Percentiles rank a stretch among this genome's conserved stretches.
Evolutionary conservation across 2,113 vertebrate species (phyloP).

Genomic region (Cyrtonyx montezumae): DNA sequence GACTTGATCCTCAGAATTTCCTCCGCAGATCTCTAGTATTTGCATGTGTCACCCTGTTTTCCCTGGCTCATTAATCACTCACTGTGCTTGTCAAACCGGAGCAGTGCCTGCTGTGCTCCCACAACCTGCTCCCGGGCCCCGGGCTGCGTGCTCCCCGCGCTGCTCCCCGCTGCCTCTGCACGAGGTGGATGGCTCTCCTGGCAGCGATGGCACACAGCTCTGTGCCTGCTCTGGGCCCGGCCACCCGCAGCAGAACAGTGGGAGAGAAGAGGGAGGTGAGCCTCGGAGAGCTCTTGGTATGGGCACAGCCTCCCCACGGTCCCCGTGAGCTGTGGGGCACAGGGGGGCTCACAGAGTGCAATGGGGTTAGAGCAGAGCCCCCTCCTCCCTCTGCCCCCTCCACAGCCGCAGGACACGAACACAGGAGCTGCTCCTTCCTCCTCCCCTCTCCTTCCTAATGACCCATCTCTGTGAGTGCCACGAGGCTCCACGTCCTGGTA

Average conservation of each 20-base stretch:
- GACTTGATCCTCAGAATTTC: constrained; percentile 68
- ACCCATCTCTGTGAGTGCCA: constrained; percentile 39
- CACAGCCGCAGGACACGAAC: too few species aligned
- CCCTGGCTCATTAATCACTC: constrained; percentile 72
- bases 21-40: constrained; percentile 63
- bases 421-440: neutral
- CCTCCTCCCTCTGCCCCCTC: neutral
- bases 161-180: neutral
- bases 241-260: too few species aligned
- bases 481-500: constrained; percentile 11
- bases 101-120: constrained; percentile 48
- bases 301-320: neutral
- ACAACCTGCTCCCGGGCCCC: constrained; percentile 19
- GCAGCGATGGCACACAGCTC: neutral
- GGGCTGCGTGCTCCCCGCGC: neutral
- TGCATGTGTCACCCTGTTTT: constrained; percentile 70
- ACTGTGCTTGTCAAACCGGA: constrained; percentile 59
- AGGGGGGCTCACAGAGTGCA: neutral
- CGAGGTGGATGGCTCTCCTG: neutral
- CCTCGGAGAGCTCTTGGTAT: neutral
- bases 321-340: neutral
- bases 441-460: constrained; percentile 41
- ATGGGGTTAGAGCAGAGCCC: too few species aligned
- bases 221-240: too few species aligned
- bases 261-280: neutral